Evolutionary conservation across 2,888 invertebrate species (phyloP).

Genomic region (Anthrax anthrax): DNA sequence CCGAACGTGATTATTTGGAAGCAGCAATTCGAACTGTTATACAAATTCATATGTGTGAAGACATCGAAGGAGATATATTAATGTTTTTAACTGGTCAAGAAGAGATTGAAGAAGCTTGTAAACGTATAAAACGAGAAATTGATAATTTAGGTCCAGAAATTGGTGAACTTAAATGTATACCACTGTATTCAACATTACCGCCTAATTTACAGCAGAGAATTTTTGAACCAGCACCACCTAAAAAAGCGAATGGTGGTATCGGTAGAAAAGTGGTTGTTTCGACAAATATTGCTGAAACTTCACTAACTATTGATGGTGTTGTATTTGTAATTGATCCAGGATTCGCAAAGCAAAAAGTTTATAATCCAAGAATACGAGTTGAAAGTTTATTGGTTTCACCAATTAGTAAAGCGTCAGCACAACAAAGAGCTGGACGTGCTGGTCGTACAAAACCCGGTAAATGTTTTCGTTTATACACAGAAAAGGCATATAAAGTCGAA

Average conservation of each 20-base stretch:
- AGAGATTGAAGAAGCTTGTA: constrained; percentile 99
- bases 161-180: constrained; percentile 96
- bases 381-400: constrained; percentile 96
- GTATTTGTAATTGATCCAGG: constrained; percentile 99
- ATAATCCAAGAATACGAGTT: constrained; percentile 58
- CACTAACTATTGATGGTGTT: constrained; percentile 96
- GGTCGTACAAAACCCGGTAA: constrained; percentile 97
- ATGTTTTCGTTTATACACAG: constrained; percentile 91
- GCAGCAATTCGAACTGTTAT: constrained; percentile 96
- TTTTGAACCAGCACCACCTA: constrained; percentile 92
- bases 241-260: constrained; percentile 73
- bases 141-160: constrained; percentile 94
- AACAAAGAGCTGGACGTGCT: constrained; percentile 94
- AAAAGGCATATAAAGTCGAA: constrained; percentile 88
- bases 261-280: constrained; percentile 92
- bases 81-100: constrained; percentile 82
- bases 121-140: constrained; percentile 88
- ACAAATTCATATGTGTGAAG: constrained; percentile 89
- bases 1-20: constrained; percentile 94
- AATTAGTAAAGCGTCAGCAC: constrained; percentile 97
- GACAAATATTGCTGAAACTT: constrained; percentile 98
- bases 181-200: constrained; percentile 93
- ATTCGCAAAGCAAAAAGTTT: constrained; percentile 96
- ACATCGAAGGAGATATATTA: constrained; percentile 79
- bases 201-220: constrained; percentile 95